Percentiles rank a stretch among this genome's conserved stretches.
phyloP scores from a whole-genome alignment of 2,113 vertebrate genomes.

The Limanda limanda region DNA sequence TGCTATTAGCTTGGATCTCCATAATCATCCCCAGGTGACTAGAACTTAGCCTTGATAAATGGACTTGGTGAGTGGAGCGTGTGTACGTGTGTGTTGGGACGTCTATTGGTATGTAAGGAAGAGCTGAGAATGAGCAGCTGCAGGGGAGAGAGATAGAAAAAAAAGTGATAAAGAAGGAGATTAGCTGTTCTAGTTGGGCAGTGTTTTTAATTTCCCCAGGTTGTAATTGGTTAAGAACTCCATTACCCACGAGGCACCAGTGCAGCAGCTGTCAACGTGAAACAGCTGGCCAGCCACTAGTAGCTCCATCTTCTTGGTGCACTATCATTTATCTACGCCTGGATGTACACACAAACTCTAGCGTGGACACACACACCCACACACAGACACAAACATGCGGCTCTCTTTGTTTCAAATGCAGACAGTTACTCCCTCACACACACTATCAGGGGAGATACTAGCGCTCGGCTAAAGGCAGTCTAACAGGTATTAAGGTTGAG shows the following conservation, averaged over 20 bases:
- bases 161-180: conserved; percentile 63
- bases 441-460: conserved; percentile 61
- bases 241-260: conserved; percentile 77
- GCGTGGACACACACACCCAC: background rate
- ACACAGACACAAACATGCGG: background rate
- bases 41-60: conserved; percentile 80
- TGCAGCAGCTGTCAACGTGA: conserved; percentile 72
- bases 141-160: conserved; percentile 32
- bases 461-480: conserved; percentile 56
- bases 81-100: conserved; percentile 38
- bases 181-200: conserved; percentile 69
- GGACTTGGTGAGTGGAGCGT: conserved; percentile 59
- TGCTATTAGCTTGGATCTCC: conserved; percentile 78
- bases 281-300: conserved; percentile 74
- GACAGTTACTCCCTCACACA: conserved; percentile 2
- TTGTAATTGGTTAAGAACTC: conserved; percentile 80
- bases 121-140: conserved; percentile 67
- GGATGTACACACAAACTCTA: conserved; percentile 27
- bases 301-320: conserved; percentile 57
- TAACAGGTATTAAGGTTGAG: conserved; percentile 65
- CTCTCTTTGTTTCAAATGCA: conserved; percentile 16
- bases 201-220: conserved; percentile 79
- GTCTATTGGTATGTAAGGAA: conserved; percentile 52
- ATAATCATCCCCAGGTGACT: conserved; percentile 79
- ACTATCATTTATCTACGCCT: conserved; percentile 72